Evolutionary conservation across 1,140 invertebrate genomes (phyloP), one percentile per base, ranked within the genome.

Genomic region (Frieseomelitta varia): DNA sequence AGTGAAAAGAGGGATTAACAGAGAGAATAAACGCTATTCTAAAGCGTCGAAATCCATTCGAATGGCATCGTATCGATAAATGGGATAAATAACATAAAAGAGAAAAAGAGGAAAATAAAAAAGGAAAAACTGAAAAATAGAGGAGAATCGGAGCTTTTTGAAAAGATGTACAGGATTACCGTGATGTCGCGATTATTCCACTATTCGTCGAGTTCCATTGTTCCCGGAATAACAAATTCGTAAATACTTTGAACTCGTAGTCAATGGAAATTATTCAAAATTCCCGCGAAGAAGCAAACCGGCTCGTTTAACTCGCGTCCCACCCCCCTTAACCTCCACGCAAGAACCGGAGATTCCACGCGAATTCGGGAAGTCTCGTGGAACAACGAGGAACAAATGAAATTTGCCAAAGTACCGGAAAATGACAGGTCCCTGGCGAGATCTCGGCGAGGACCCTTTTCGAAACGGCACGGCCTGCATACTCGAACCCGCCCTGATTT

Each of bases 361-460:
- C 77, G 63, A 72, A 73, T 80, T 63, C 27, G 27, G 63, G 19
- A 27, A 58, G 56, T 53, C 69, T 56, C 30, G 47, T 19, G 55
- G 6, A 69, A 78, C 79, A 61, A 15, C 34, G 53, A 21, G 61
- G 81, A 8, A 47, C 71, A 91, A 90, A 91, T 90, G 74, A 84
- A 87, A 92, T 91, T 91, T 90, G 73, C 71, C 87, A 82, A 92
- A 92, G 88, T 83, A 89, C 85, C 86, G 87, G 86, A 92, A 92
- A 91, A 91, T 90, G 81, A 80, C 87, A 85, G 58, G 15, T 65
- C 77, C 67, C 78, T 34, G 65, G 39, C 55, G 78, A 71, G 77
- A 87, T 24, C 68, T 76, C 71, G 56, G 39, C 39, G 47, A 75
- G 68, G 73, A 87, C 79, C 77, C 72, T 81, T 71, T 80, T 76